Percentiles rank a stretch among this genome's conserved stretches.
Evolutionary conservation across 2,888 invertebrate species (phyloP).

Genomic region (Drosophila histrio): DNA sequence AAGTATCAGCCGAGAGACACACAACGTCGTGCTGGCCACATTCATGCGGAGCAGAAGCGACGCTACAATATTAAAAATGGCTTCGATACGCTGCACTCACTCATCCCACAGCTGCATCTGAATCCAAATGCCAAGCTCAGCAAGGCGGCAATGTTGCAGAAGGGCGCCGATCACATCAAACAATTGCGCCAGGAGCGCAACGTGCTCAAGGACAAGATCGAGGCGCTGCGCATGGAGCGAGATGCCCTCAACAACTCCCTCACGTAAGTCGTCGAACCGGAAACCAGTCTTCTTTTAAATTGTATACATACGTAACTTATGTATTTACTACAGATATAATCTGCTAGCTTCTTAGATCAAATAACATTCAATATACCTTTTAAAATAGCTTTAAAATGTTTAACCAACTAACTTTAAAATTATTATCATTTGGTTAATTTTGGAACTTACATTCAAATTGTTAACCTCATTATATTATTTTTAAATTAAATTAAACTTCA

Average conservation of each 20-base stretch:
- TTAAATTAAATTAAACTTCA: too few relatives aligned
- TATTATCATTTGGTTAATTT: too few relatives aligned
- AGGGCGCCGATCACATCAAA: conserved; percentile 97
- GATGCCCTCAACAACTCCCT: conserved; percentile 95
- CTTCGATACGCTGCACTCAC: conserved; percentile 95
- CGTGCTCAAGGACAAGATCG: conserved; percentile 95
- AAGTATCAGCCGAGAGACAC: conserved; percentile 85
- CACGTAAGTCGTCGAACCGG: conserved; percentile 86
- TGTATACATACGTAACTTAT: too few relatives aligned
- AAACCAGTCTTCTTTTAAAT: too few relatives aligned
- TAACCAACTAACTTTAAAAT: too few relatives aligned
- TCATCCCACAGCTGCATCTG: conserved; percentile 95
- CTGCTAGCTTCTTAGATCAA: too few relatives aligned
- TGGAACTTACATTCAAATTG: too few relatives aligned
- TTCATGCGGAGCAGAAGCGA: conserved; percentile 98
- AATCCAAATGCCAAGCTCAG: conserved; percentile 96
- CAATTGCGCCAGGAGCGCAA: conserved; percentile 93
- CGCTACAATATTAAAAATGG: conserved; percentile 98
- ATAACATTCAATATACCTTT: too few relatives aligned
- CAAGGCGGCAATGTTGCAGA: conserved; percentile 98
- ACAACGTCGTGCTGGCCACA: conserved; percentile 94
- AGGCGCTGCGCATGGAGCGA: conserved; percentile 93
- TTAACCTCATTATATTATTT: too few relatives aligned
- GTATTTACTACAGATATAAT: too few relatives aligned
- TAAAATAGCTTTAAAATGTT: too few relatives aligned